Evolutionary conservation across 2,797 vertebrate species (phyloP), one percentile per base, ranked within the genome.

Genomic region (Echeneis naucrates): DNA sequence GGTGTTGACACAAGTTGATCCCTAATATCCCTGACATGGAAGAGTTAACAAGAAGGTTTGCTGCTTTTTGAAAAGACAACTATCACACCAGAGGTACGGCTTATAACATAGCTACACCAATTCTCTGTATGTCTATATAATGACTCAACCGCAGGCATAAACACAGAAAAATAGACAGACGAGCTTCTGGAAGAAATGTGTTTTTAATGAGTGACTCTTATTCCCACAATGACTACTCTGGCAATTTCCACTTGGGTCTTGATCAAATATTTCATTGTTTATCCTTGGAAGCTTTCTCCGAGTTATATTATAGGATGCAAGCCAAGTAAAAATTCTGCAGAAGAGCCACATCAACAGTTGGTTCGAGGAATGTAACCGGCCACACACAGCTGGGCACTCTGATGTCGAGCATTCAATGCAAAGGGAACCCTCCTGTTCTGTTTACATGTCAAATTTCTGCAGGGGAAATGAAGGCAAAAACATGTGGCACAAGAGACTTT

Each of bases 191-290:
- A 40, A 69, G 51, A 60, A 84, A 84, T 53, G 54, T 53, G 24
- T 19, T 70, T 85, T 81, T 87, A 88, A 87, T 85, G 73, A 88
- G 79, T 79, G 71, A 80, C 69, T 79, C 77, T 78, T 37, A 64
- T 47, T 53, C 62, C 81, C 73, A 81, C 77, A 87, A 77, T 85
- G 83, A 80, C 84, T 75, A 72, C 75, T 85, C 57, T 51, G 65
- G 76, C 81, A 66, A 59, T 83, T 75, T 80, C 76, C 75, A 78
- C 82, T 88, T 81, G 74, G 74, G 80, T 52, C 57, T 44, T 23
- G 68, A 88, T 86, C 73, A 89, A 86, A 89, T 76, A 73, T 48
- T 80, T 75, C 58, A 71, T 80, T 87, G 83, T 86, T 82, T 79
- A 82, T 75, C 65, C 80, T 56, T 57, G 52, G 66, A 64, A 60